phyloP scores from a whole-genome alignment of 2,797 vertebrate genomes.

The Eulemur coronatus region DNA sequence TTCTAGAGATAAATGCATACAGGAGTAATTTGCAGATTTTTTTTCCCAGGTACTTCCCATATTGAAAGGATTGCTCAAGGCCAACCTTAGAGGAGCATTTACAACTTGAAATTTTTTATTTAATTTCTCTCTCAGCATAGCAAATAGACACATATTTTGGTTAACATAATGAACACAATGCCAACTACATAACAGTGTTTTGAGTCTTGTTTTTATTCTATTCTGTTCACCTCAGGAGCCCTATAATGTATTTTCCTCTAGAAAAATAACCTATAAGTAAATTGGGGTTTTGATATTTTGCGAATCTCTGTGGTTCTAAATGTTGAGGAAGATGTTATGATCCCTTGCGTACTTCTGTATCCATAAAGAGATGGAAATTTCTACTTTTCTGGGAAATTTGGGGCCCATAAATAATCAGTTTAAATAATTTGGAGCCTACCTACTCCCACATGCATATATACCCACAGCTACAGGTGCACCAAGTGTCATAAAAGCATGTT shows the following conservation, averaged over 20 bases:
- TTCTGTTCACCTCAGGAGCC: not conserved
- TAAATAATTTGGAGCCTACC: not conserved
- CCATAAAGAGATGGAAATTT: not conserved
- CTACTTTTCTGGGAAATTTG: not conserved
- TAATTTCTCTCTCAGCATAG: not conserved
- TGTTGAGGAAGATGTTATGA: not conserved
- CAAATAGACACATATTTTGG: not conserved
- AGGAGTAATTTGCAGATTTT: not conserved
- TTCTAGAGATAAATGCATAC: not conserved
- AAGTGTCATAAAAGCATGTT: not conserved
- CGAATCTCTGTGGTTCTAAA: not conserved
- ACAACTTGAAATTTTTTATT: not conserved
- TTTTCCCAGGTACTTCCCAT: not conserved
- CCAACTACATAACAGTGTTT: not conserved
- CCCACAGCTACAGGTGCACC: too few relatives aligned
- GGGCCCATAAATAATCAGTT: not conserved
- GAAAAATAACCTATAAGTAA: not conserved
- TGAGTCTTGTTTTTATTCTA: not conserved
- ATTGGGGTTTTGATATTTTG: not conserved
- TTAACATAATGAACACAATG: not conserved
- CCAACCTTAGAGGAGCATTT: not conserved
- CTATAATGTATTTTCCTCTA: not conserved
- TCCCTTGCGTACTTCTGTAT: not conserved
- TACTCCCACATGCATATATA: rapidly evolving
- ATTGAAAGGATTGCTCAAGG: not conserved